Evolutionary conservation across 2,888 invertebrate species (phyloP), one percentile per base, ranked within the genome.

Genomic region (Germaria angustata): DNA sequence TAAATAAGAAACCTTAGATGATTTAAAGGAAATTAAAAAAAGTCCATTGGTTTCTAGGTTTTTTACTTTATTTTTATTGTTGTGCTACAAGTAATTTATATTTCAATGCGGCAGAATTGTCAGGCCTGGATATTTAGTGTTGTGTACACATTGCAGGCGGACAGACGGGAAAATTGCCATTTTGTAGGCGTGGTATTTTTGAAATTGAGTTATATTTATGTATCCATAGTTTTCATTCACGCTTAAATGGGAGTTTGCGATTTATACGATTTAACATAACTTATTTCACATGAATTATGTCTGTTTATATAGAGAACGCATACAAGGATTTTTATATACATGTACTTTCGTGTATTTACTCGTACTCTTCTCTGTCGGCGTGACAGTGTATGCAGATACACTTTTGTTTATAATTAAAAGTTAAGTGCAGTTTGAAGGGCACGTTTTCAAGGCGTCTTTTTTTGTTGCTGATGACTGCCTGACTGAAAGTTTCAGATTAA

Each of bases 161-260:
- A 32, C 51, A 61, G 53, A 61, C n/a, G 34, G 44, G 28, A 55
- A 53, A 28, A 28, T 32, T 6, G 46, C 55, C 53, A 59, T 49
- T 51, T 72, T 79, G 51, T 66, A 44, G 72, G 78, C 71, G 79
- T 72, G 65, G 72, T 61, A 7, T n/a, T 79, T 79, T 72, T 72
- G 57, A 66, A 79, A 72, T 79, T 72, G 59, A 73, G 72, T 71
- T 72, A 66, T 72, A 51, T 79, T 66, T 79, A 79, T 72, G 59
- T 73, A 59, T 51, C n/a, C 44, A 61, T 55, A 22, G 51, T 65
- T 71, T 63, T 55, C 44, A 24, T 78, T 78, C 71, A 69, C 53
- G 22, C 41, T 59, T 51, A 41, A 78, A 78, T 71, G 69, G 63
- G 63, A 71, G 78, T 71, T 72, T 71, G 72, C 65, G 51, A 66